Conservation (phyloP, 2,797 vertebrate species). For the Synanceia verrucosa region DNA sequence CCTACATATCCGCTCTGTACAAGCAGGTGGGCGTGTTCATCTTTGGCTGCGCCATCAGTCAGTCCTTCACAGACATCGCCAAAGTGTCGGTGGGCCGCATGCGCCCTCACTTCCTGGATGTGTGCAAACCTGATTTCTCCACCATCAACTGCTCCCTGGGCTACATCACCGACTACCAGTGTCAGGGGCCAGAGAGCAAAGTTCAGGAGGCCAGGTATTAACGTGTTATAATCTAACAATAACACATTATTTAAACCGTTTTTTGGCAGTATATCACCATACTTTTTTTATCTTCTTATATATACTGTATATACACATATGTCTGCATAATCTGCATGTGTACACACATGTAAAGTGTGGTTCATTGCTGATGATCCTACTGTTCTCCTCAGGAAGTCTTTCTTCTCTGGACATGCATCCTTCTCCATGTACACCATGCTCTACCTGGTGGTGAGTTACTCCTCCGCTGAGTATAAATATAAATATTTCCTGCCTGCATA, state of each 20-base stretch:
- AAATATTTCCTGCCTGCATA: too few relatives aligned
- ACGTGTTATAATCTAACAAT: too few relatives aligned
- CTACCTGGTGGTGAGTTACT: constrained; percentile 94
- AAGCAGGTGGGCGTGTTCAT: constrained; percentile 96
- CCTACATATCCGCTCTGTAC: constrained; percentile 93
- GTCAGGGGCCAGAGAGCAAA: constrained; percentile 87
- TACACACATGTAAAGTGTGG: neutral
- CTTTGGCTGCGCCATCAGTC: constrained; percentile 96
- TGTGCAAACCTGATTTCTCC: constrained; percentile 90
- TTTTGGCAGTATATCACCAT: too few relatives aligned
- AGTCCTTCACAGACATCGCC: constrained; percentile 97
- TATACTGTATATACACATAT: too few relatives aligned
- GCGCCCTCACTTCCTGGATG: constrained; percentile 93
- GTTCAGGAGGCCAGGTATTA: constrained; percentile 95
- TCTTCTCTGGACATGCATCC: constrained; percentile 97
- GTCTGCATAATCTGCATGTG: neutral
- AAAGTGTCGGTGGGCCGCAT: constrained; percentile 97
- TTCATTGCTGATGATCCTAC: constrained; percentile 24
- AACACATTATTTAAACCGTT: too few relatives aligned
- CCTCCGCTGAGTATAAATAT: neutral
- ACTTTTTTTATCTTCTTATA: too few relatives aligned
- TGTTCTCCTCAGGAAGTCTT: constrained; percentile 91
- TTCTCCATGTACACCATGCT: constrained; percentile 99
- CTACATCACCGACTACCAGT: constrained; percentile 93
- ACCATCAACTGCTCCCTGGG: constrained; percentile 91